phyloP scores from a whole-genome alignment of 2,888 invertebrate genomes.

The Pecten maximus region DNA sequence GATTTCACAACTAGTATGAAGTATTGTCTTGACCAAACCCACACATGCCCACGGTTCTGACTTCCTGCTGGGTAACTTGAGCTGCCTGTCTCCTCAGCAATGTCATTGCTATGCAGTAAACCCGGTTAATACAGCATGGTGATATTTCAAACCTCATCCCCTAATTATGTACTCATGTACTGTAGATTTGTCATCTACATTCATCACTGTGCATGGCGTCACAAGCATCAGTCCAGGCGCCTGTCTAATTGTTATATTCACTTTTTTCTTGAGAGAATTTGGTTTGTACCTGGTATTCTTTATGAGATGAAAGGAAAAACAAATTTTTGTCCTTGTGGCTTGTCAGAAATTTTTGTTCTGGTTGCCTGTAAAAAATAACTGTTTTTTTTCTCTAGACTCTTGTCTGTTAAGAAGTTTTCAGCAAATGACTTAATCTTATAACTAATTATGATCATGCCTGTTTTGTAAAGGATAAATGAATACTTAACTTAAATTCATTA shows the following conservation, averaged over 20 bases:
- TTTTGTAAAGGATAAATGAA: too few species aligned
- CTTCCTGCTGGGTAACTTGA: conserved; percentile 6
- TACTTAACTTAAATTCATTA: too few species aligned
- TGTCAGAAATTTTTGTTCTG: too few species aligned
- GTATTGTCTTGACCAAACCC: conserved; percentile 6
- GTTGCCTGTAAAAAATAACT: too few species aligned
- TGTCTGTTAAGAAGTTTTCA: too few species aligned
- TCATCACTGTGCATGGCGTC: not conserved
- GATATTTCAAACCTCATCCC: conserved; percentile 22
- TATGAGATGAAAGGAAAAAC: not conserved
- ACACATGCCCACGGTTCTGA: not conserved
- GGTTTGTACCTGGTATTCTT: not conserved
- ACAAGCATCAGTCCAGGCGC: not conserved
- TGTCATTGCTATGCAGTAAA: conserved; percentile 24
- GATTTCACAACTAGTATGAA: conserved; percentile 7
- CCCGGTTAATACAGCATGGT: not conserved
- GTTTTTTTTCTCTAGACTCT: too few species aligned
- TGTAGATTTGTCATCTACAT: conserved; percentile 28
- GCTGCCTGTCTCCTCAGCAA: conserved; percentile 32
- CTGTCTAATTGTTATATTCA: not conserved
- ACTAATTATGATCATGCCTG: too few species aligned
- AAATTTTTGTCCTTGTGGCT: not conserved
- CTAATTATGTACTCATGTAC: conserved; percentile 26
- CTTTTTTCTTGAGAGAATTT: not conserved
- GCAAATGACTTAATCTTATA: too few species aligned